Evolutionary conservation across 2,888 invertebrate genomes (phyloP), one percentile per base, ranked within the genome.

Genomic region (Orchesella flavescens): DNA sequence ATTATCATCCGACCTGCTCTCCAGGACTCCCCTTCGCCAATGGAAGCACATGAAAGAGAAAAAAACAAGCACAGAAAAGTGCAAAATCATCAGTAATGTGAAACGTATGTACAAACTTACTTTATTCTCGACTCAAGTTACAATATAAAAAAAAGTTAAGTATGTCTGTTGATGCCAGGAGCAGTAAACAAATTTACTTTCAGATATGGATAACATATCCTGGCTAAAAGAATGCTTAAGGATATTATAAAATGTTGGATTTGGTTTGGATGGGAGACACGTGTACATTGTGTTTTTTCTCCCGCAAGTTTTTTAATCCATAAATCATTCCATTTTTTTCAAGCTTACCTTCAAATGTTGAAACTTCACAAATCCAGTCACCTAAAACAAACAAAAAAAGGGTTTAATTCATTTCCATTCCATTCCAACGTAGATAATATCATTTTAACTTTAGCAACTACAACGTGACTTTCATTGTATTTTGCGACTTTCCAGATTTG

Each of bases 1-100:
- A 87, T 86, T 78, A 88, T 86, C 88, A 88, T 88, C 15, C 83
- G 76, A 49, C 86, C 88, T 63, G 85, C 84, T 66, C 86, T 83
- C 72, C 75, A 84, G 44, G 86, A 87, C 13, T 88, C 88, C 55
- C 85, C 85, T 85, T n/a, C n/a, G n/a, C n/a, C n/a, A 57, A 9
- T 59, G 17, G 55, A n/a, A 43, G 34, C 10, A 43, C 23, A 68
- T 59, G 66, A 59, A 78, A 59, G 34, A 68, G 34, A 68, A 46
- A 68, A 53, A 44, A 59, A 34, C 43, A 68, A 9, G 24, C 5
- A 59, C 46, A 34, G n/a, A n/a, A 69, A 69, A 78, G 19, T 34
- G 53, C 21, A 61, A 34, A 78, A 61, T 61, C 23, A 78, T 78
- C 69, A 69, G 53, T 34, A 19, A 49, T 34, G 24, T 34, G 49